Conservation (phyloP, 2,888 invertebrate genomes). For the Callimorpha dominula region DNA sequence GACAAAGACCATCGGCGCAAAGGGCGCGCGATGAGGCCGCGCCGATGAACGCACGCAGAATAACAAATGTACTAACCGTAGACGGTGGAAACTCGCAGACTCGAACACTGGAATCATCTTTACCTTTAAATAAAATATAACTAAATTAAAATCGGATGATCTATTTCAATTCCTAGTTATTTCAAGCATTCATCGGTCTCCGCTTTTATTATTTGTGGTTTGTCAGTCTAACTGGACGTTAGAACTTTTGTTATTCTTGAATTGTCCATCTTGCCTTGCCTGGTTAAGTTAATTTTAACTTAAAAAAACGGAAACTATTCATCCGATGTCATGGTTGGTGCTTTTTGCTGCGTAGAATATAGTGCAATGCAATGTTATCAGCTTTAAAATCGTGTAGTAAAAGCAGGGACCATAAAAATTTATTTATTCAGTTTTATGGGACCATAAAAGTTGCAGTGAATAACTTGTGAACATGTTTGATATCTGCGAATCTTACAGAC, state of each 20-base stretch:
- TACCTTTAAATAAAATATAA: conserved; percentile 24
- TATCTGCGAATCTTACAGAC: conserved; percentile 11
- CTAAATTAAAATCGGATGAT: conserved; percentile 10
- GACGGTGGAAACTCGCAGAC: conserved; percentile 59
- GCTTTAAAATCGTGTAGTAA: conserved; percentile 14
- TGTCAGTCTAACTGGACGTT: conserved; percentile 12
- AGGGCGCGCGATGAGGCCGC: conserved; percentile 78
- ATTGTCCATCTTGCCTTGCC: not conserved
- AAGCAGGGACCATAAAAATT: conserved; percentile 14
- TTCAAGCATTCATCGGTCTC: conserved; percentile 22
- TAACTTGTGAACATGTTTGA: conserved; percentile 17
- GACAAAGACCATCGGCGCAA: conserved; percentile 80
- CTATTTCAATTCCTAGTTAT: conserved; percentile 23
- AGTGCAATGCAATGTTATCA: not conserved
- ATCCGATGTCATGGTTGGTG: not conserved
- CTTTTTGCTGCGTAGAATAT: not conserved
- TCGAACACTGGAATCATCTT: conserved; percentile 34
- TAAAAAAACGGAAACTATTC: not conserved
- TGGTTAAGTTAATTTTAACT: not conserved
- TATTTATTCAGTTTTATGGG: conserved; percentile 19
- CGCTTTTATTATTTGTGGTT: not conserved
- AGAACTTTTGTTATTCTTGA: not conserved
- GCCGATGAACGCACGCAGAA: conserved; percentile 74
- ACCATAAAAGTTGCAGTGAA: conserved; percentile 15
- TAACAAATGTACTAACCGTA: conserved; percentile 66